A percentile compares a stretch with the other conserved stretches of the same genome.
phyloP scores from a whole-genome alignment of 2,888 invertebrate genomes.

The Rhyacophila evoluta region DNA sequence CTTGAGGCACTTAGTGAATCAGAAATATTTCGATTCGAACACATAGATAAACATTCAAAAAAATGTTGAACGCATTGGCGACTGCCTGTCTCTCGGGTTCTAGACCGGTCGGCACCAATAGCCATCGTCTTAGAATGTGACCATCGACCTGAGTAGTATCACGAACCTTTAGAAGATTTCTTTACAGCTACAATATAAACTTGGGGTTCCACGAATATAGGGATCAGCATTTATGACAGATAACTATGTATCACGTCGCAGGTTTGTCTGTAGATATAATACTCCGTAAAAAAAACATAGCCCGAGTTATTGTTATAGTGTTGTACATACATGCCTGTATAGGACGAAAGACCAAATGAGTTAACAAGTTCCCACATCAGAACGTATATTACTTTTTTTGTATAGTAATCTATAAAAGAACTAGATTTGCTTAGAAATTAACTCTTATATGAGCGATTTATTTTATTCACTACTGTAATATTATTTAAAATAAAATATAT shows the following conservation, averaged over 20 bases:
- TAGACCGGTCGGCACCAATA: constrained; percentile 52
- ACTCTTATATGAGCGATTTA: too few species aligned
- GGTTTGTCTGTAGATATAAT: constrained; percentile 26
- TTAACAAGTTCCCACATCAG: too few species aligned
- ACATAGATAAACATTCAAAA: constrained; percentile 21
- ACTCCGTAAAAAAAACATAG: constrained; percentile 32
- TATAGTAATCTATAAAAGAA: too few species aligned
- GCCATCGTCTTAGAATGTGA: constrained; percentile 43
- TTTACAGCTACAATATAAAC: constrained; percentile 29
- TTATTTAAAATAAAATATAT: too few species aligned
- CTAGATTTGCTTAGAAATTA: too few species aligned
- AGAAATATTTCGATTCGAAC: not conserved
- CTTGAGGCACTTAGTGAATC: constrained; percentile 16
- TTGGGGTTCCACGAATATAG: constrained; percentile 40
- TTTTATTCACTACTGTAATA: too few species aligned
- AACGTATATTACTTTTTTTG: too few species aligned
- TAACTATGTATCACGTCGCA: constrained; percentile 51
- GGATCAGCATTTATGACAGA: constrained; percentile 53
- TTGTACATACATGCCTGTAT: not conserved
- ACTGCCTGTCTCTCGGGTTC: constrained; percentile 51
- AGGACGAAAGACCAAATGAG: not conserved
- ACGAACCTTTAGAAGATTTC: not conserved
- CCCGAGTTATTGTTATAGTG: constrained; percentile 1
- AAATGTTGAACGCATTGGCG: constrained; percentile 43
- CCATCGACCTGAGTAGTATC: constrained; percentile 27